Percentiles rank a stretch among this genome's conserved stretches.
Evolutionary conservation across 1,140 invertebrate genomes (phyloP).

Genomic region (Hetaerina americana): DNA sequence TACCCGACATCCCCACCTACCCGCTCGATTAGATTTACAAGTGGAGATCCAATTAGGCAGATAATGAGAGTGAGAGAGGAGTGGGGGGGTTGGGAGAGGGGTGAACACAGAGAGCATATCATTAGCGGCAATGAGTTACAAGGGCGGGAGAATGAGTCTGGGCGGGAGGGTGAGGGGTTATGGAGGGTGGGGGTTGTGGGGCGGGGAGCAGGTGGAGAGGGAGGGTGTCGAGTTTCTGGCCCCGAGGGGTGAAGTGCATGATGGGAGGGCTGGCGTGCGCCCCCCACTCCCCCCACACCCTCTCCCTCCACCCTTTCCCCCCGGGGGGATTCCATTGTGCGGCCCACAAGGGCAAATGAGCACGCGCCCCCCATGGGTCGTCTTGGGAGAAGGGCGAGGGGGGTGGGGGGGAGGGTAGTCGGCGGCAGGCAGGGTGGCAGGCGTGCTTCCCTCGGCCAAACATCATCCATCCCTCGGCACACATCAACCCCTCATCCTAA

Average conservation of each 20-base stretch:
- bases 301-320: not conserved
- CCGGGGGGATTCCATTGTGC: not conserved
- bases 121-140: not conserved
- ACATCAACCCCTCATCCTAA: too few relatives aligned
- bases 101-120: not conserved
- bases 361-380: not conserved
- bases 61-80: not conserved
- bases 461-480: too few relatives aligned
- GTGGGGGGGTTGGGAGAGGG: not conserved
- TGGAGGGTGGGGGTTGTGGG: not conserved
- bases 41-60: not conserved
- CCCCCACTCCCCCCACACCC: too few relatives aligned
- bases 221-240: not conserved
- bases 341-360: not conserved
- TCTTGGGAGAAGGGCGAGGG: not conserved
- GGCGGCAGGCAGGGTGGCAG: not conserved
- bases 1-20: not conserved
- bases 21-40: not conserved
- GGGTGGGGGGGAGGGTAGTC: slow-evolving; percentile 2
- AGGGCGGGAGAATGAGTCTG: not conserved
- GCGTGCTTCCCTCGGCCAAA: not conserved
- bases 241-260: not conserved
- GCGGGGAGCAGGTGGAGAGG: not conserved
- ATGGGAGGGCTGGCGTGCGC: not conserved
- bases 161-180: not conserved